Percentiles rank a stretch among this genome's conserved stretches.
Evolutionary conservation across 2,888 invertebrate genomes (phyloP).

Genomic region (Parapristionchus giblindavisi): DNA sequence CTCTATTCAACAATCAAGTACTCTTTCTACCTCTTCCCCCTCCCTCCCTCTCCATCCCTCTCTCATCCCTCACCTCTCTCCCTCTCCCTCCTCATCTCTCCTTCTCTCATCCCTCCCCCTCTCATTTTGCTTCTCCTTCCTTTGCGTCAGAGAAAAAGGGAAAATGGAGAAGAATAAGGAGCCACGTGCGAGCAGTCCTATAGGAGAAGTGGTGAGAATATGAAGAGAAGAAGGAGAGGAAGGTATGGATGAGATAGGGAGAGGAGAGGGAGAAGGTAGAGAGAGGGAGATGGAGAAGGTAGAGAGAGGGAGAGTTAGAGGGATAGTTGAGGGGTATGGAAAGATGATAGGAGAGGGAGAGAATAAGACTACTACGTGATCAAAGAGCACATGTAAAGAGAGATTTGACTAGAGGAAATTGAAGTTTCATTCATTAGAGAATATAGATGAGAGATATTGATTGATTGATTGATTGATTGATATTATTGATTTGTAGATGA

Average conservation of each 20-base stretch:
- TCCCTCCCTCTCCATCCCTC: constrained; percentile 14
- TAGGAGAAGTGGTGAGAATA: background rate
- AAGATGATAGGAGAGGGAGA: constrained; percentile 6
- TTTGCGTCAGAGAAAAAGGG: constrained; percentile 13
- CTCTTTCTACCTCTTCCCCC: background rate
- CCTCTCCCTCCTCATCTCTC: background rate
- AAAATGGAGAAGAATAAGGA: constrained; percentile 16
- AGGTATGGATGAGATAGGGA: constrained; percentile 1
- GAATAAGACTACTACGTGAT: background rate
- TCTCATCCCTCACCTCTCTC: constrained; percentile 7
- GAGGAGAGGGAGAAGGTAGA: constrained; percentile 1
- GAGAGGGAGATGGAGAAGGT: constrained; percentile 4
- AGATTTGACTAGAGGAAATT: background rate
- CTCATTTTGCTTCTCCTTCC: background rate
- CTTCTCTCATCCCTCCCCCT: constrained; percentile 10
- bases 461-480: background rate
- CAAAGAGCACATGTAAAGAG: background rate
- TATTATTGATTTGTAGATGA: constrained; percentile 11
- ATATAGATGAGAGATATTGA: too few relatives aligned
- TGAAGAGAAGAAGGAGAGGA: background rate
- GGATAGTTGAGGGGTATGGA: constrained; percentile 10
- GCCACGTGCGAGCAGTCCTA: background rate
- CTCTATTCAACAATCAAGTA: too few relatives aligned
- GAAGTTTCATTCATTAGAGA: too few relatives aligned
- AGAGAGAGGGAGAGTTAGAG: constrained; percentile 26